These are phyloP conservation scores for Phoeniculus purpureus DNA, from an alignment of 2,797 vertebrate species.

Conservation along the genomic window DNA sequence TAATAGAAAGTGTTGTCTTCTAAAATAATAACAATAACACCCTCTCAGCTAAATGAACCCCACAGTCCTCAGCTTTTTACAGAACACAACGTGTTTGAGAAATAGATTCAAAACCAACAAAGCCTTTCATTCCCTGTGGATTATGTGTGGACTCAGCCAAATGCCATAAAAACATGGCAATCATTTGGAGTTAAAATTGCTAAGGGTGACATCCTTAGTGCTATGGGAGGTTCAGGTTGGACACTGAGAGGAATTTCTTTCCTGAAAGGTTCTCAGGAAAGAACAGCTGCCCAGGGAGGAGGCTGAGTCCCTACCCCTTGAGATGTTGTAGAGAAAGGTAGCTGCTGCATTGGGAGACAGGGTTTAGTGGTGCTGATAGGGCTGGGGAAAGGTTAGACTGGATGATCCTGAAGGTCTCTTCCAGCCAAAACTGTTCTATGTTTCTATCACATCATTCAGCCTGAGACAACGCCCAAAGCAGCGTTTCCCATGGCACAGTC, in stretches of 20 bases:
- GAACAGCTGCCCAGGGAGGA: no score
- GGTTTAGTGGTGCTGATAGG: no score
- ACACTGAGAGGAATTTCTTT: no score
- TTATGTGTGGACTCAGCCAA: neutral
- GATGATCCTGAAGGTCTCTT: no score
- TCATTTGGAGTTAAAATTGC: constrained; percentile 17
- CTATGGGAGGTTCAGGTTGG: no score
- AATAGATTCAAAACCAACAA: constrained; percentile 6
- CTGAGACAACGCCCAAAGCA: neutral
- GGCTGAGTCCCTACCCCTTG: no score
- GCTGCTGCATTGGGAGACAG: no score
- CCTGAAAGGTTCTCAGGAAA: no score
- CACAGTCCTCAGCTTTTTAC: neutral
- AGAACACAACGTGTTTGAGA: neutral
- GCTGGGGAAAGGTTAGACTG: no score
- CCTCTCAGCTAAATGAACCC: neutral
- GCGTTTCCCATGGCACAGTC: neutral
- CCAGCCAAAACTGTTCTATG: no score
- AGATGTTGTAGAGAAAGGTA: no score
- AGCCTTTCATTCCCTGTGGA: neutral
- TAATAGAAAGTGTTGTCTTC: neutral
- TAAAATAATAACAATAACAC: neutral
- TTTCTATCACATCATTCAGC: neutral
- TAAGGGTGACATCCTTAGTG: neutral
- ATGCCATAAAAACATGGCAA: neutral